Evolutionary conservation across 2,797 vertebrate genomes (phyloP), one percentile per base, ranked within the genome.

Genomic region (Sebastes hubbsi): DNA sequence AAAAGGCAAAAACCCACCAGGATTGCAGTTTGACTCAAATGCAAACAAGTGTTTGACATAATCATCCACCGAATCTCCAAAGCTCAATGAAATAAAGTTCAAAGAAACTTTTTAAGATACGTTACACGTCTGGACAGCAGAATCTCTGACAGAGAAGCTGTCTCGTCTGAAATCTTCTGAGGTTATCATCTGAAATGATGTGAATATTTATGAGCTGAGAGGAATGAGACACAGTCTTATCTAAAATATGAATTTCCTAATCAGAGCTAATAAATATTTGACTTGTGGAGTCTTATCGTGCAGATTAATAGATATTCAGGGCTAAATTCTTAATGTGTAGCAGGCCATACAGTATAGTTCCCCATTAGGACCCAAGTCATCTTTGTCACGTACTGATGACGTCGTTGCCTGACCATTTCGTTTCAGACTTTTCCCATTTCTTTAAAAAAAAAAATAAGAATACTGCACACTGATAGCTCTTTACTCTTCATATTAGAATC

Each of bases 221-320:
- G 86, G 87, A 92, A 95, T 92, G 89, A 93, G 95, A 94, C 86
- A 85, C 89, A 93, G 92, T 94, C 93, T 89, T 89, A 90, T 95
- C 93, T 96, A 94, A 96, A 96, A 96, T 96, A 96, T 96, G 94
- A 92, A 95, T 95, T 94, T 95, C 90, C 95, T 95, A 95, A 96
- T 96, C 94, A 94, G 94, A 91, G 90, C 94, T 96, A 95, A 95
- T 96, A 96, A 96, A 96, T 96, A 96, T 96, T 95, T 95, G 94
- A 96, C 95, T 95, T 94, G 91, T 93, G 91, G 88, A 92, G 92
- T 91, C 93, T 46, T 91, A 91, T 92, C 77, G 84, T 78, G 87
- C 82, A 93, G 95, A 96, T 96, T 94, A 94, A 96, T 96, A 94
- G 95, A 93, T 92, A 93, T 95, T 92, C 90, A 76, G 90, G 80